Percentiles rank a stretch among this genome's conserved stretches.
phyloP scores from a whole-genome alignment of 2,888 invertebrate species.

The Xestia sexstrigata region DNA sequence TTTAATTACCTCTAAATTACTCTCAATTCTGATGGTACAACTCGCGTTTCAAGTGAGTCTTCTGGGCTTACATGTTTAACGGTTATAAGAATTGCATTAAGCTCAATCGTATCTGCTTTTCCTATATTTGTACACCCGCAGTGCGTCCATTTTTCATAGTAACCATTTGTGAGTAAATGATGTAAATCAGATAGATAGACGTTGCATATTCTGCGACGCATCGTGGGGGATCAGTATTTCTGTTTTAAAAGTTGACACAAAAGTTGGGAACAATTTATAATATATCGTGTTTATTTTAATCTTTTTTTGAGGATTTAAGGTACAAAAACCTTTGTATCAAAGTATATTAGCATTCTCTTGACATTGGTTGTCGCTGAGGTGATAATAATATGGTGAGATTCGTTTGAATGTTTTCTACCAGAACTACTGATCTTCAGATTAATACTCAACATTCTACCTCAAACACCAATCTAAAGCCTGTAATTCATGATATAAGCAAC shows the following conservation, averaged over 20 bases:
- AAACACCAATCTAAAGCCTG: background rate
- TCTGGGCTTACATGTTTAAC: background rate
- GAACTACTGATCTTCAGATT: no score
- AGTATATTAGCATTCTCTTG: background rate
- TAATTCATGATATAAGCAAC: slow-evolving; percentile 14
- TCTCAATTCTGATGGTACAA: background rate
- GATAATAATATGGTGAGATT: background rate
- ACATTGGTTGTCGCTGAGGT: background rate
- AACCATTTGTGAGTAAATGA: slow-evolving; percentile 46
- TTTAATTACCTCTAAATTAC: background rate
- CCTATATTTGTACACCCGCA: slow-evolving; percentile 52
- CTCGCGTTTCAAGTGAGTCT: background rate
- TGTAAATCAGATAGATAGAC: slow-evolving; percentile 36
- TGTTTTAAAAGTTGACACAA: background rate
- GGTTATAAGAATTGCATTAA: slow-evolving; percentile 49
- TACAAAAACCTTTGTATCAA: background rate
- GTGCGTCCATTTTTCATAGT: slow-evolving; percentile 46
- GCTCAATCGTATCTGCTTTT: slow-evolving; percentile 54
- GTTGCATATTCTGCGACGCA: background rate
- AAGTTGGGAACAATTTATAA: background rate
- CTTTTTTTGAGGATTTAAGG: background rate
- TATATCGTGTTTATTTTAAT: background rate
- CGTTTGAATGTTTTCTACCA: background rate
- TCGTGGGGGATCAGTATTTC: background rate
- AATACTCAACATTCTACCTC: background rate